Conservation (phyloP, 2,797 vertebrate genomes). For the Sebastes diaconus region DNA sequence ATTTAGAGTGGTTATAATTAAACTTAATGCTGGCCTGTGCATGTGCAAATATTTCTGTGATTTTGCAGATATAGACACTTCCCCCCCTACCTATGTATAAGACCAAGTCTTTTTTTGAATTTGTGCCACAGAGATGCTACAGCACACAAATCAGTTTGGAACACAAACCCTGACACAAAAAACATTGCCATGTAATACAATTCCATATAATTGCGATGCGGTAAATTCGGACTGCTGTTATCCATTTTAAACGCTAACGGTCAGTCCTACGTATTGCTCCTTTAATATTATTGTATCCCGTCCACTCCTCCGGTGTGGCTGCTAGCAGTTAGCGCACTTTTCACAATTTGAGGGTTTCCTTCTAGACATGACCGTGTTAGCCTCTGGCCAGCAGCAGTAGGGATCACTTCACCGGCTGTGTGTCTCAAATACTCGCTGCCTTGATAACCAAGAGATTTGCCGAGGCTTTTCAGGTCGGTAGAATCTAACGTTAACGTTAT, state of each 20-base stretch:
- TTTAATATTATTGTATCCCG: too few relatives aligned
- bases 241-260: rapidly evolving
- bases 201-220: neutral
- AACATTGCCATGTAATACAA: neutral
- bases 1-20: neutral
- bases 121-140: neutral
- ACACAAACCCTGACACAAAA: neutral
- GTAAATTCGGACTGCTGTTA: neutral
- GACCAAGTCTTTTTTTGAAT: neutral
- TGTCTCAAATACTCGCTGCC: too few relatives aligned
- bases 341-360: too few relatives aligned
- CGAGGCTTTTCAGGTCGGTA: too few relatives aligned
- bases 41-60: neutral
- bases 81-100: neutral
- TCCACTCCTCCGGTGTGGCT: too few relatives aligned
- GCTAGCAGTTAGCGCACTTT: too few relatives aligned
- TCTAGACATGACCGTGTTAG: too few relatives aligned
- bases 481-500: too few relatives aligned
- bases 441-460: too few relatives aligned
- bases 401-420: too few relatives aligned
- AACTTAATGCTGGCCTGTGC: neutral
- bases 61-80: neutral
- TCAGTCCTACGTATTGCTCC: too few relatives aligned
- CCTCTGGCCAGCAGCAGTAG: too few relatives aligned
- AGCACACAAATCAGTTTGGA: neutral